A percentile compares a stretch with the other conserved stretches of the same genome.
Conservation (phyloP, 2,113 vertebrate genomes). For the Phrynosoma platyrhinos region DNA sequence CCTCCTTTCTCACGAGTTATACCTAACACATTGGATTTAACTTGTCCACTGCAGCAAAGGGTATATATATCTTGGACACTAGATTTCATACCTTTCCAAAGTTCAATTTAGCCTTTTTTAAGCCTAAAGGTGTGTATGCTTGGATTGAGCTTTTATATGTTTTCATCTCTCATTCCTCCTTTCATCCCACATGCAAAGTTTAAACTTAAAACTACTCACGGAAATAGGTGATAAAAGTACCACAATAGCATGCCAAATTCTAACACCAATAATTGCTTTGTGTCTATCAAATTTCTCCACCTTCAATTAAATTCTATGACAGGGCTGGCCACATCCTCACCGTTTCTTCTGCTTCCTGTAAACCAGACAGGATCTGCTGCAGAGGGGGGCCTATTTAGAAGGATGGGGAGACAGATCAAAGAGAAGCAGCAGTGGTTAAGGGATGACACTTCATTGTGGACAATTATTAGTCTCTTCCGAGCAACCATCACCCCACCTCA, state of each 20-base stretch:
- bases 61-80: background rate
- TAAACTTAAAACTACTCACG: background rate
- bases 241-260: background rate
- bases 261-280: background rate
- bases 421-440: background rate
- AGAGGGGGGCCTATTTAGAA: background rate
- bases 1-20: background rate
- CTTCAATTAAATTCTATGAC: slow-evolving; percentile 2
- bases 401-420: slow-evolving; percentile 23
- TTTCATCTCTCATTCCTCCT: background rate
- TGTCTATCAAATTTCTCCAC: background rate
- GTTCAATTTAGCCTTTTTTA: background rate
- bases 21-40: background rate
- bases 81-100: background rate
- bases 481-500: background rate
- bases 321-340: background rate
- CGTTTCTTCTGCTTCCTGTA: slow-evolving; percentile 5
- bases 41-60: background rate
- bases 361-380: slow-evolving; percentile 11
- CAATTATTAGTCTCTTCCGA: slow-evolving; percentile 25
- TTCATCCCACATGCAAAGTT: background rate
- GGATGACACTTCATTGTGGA: slow-evolving; percentile 19
- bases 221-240: background rate
- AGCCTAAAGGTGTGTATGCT: background rate
- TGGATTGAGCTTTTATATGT: background rate